These are phyloP conservation scores for Dolichomitus sp. DNA, from an alignment of 2,888 invertebrate species.

Conservation along the genomic window DNA sequence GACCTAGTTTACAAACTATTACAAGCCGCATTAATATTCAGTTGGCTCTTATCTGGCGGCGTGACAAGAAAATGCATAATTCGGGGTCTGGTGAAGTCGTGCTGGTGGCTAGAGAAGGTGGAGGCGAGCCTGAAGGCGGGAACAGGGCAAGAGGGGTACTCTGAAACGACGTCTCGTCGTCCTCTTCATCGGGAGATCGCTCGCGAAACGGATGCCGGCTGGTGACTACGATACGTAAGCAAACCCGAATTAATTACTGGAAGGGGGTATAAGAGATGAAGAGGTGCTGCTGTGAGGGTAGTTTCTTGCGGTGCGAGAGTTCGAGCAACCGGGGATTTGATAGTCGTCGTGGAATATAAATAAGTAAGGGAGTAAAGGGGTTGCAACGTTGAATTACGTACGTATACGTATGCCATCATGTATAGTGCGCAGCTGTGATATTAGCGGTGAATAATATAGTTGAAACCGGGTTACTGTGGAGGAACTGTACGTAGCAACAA, in stretches of 20 bases:
- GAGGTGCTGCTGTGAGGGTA: conserved; percentile 53
- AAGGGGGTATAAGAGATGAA: conserved; percentile 60
- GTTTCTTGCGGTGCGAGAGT: conserved; percentile 55
- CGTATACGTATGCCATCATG: conserved; percentile 15
- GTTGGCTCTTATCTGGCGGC: conserved; percentile 82
- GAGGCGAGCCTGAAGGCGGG: conserved; percentile 25
- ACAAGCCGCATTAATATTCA: conserved; percentile 84
- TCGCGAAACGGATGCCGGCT: conserved; percentile 57
- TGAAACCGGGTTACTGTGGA: not conserved
- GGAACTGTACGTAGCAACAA: not conserved
- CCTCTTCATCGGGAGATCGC: conserved; percentile 42
- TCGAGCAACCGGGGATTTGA: conserved; percentile 25
- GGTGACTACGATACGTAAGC: conserved; percentile 75
- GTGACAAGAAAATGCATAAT: conserved; percentile 85
- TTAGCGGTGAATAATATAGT: conserved; percentile 48
- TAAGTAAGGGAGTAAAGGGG: conserved; percentile 20
- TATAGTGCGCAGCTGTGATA: conserved; percentile 31
- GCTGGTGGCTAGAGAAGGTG: conserved; percentile 57
- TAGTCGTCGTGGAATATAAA: conserved; percentile 34
- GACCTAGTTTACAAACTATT: conserved; percentile 84
- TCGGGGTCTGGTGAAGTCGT: conserved; percentile 73
- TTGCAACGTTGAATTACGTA: conserved; percentile 1
- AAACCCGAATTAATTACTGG: conserved; percentile 80
- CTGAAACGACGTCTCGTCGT: conserved; percentile 47
- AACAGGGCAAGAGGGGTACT: conserved; percentile 9